Evolutionary conservation across 2,888 invertebrate species (phyloP), one percentile per base, ranked within the genome.

Genomic region (Lasius platythorax): DNA sequence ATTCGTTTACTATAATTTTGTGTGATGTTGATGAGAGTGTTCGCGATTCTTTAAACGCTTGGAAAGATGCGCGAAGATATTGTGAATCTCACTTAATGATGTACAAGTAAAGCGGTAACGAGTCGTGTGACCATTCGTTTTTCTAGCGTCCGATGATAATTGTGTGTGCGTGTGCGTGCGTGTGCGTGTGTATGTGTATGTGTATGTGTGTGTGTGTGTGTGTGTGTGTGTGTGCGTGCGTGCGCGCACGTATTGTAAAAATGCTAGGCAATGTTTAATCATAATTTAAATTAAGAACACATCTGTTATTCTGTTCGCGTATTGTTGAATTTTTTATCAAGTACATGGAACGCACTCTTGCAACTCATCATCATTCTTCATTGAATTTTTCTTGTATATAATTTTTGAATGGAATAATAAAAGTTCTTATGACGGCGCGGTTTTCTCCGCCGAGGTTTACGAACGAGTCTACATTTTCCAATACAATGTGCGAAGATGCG

Each of bases 21-120:
- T 40, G 9, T 56, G 8, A 50, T 46, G 28, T 58, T 28, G 50
- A 37, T 66, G 18, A 67, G 66, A 66, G 66, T 66, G 18, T 1
- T 50, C 18, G 33, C n/a, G 6, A 18, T 50, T 66, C 33, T 75
- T 75, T 5, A 43, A 33, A 64, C 23, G 33, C 15, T 64, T 50
- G 43, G 12, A 53, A 12, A 46, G 23, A 23, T 33, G 53, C 64
- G 50, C 18, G 23, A 81, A 76, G 68, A 46, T 53, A 12, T 83
- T 64, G 43, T 56, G 89, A 89, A 87, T 89, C 89, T 89, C 88
- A 86, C 40, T 86, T 84, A 53, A 70, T 43, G 28, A 37, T 72
- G 37, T 63, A 82, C 33, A 82, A 66, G 33, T 74, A 72, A 50
- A 23, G 37, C 12, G 46, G 18, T 70, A 33, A 82, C 18, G 82